Percentiles rank a stretch among this genome's conserved stretches.
These are phyloP conservation scores for Sceloporus undulatus DNA, from an alignment of 2,113 vertebrate species.

Conservation along the genomic window DNA sequence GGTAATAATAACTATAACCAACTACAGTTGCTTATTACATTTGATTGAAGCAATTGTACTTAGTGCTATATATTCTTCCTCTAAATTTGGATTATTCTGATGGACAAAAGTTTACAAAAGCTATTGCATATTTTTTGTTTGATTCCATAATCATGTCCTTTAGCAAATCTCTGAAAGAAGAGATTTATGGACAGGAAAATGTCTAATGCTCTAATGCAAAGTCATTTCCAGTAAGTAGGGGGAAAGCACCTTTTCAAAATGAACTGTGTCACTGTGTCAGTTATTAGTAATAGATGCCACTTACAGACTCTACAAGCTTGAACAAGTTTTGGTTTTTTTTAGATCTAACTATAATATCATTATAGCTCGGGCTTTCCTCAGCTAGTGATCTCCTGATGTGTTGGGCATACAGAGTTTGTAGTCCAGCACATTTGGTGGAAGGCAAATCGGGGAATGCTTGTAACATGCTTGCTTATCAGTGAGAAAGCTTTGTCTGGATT, in stretches of 20 bases:
- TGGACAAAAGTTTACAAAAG: background rate
- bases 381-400: background rate
- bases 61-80: constrained; percentile 3
- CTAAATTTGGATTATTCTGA: background rate
- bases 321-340: too few relatives aligned
- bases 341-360: background rate
- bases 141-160: constrained; percentile 29
- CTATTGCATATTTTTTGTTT: background rate
- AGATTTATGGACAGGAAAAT: background rate
- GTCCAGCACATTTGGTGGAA: background rate
- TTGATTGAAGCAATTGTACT: constrained; percentile 21
- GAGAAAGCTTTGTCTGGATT: background rate
- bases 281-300: background rate
- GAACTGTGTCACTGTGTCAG: constrained; percentile 4
- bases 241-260: constrained; percentile 14
- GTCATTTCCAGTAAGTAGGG: background rate
- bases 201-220: background rate
- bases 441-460: background rate
- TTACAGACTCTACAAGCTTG: background rate
- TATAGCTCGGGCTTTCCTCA: background rate
- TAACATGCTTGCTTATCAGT: constrained; percentile 29
- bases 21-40: background rate
- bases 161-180: background rate
- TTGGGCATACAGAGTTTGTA: background rate
- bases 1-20: background rate